Base-by-base conservation (phyloP, 2,797 vertebrate species). In the Crossoptilon crossoptilon region DNA sequence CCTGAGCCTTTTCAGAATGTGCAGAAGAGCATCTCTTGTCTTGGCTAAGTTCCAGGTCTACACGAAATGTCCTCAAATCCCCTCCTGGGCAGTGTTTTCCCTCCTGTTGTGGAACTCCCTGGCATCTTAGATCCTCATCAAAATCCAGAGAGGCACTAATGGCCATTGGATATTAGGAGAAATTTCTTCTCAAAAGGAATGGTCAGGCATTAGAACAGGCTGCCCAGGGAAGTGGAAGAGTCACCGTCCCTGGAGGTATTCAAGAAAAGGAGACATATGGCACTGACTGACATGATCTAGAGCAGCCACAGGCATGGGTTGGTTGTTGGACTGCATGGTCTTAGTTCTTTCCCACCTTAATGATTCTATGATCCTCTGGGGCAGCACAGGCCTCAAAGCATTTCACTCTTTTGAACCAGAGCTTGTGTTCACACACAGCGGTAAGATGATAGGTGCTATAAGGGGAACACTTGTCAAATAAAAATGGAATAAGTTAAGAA, bases 301-400 rank as follows among this genome's bases (percentile, higher is more conserved):
- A 55, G 53, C 29, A 55, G 53, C 27, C 16, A 55, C 27, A 55
- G 53, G 16, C 29, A 18, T 55, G 16, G 51, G 27, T 11, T 55
- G 53, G 27, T 53, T 27, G 27, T 31, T 55, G 53, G 29, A 55
- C 29, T 31, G 10, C 10, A 55, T 18, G 29, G 16, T 18, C 29
- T 55, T 31, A 31, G 27, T 31, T 55, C 53, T 55, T 55, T 55
- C 53, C 51, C 24, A 51, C 49, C 14, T 51, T 51, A 51, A 51
- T 51, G 49, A 51, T 51, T 51, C 49, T 55, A 3, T 5, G 27
- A 31, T 44, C 15, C 82, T 49, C 53, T 60, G 49, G 21, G n/a
- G 56, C 67, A 55, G 21, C 0, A 1, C 3, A 39, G 2, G 41
- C 5, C 5, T 33, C 19, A 18, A 17, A 1, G 13, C 3, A 14